Evolutionary conservation across 1,140 invertebrate species (phyloP).

Genomic region (Brachionus manjavacas): DNA sequence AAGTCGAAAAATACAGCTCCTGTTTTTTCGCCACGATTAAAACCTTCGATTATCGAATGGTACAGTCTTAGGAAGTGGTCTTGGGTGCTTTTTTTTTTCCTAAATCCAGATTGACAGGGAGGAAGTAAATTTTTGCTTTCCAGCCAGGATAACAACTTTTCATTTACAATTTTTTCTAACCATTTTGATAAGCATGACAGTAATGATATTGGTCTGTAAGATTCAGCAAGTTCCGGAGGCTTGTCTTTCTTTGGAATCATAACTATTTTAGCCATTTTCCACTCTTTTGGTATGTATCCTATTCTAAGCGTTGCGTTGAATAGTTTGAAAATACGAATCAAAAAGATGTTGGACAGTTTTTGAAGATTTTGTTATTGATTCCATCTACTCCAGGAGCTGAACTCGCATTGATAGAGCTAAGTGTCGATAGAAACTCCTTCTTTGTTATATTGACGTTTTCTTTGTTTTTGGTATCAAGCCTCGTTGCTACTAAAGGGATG

Average conservation of each 20-base stretch:
- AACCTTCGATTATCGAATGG: neutral
- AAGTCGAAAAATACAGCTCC: neutral
- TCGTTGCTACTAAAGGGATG: no score
- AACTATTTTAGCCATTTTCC: neutral
- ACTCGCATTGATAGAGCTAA: no score
- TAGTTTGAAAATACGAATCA: no score
- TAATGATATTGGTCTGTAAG: neutral
- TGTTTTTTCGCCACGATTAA: neutral
- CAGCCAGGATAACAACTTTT: neutral
- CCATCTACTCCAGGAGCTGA: no score
- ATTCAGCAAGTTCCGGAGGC: neutral
- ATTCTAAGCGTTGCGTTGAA: neutral
- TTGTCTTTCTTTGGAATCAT: neutral
- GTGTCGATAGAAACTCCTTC: no score
- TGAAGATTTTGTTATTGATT: no score
- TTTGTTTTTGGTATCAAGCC: no score
- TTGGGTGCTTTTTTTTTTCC: neutral
- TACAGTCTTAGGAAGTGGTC: neutral
- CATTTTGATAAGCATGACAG: neutral
- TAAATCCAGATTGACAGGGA: neutral
- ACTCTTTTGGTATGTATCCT: neutral
- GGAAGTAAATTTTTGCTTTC: neutral
- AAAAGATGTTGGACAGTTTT: no score
- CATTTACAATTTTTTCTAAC: neutral
- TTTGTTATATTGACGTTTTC: no score